These are phyloP conservation scores for Bombus confusus DNA, from an alignment of 1,140 invertebrate species.

Conservation along the genomic window DNA sequence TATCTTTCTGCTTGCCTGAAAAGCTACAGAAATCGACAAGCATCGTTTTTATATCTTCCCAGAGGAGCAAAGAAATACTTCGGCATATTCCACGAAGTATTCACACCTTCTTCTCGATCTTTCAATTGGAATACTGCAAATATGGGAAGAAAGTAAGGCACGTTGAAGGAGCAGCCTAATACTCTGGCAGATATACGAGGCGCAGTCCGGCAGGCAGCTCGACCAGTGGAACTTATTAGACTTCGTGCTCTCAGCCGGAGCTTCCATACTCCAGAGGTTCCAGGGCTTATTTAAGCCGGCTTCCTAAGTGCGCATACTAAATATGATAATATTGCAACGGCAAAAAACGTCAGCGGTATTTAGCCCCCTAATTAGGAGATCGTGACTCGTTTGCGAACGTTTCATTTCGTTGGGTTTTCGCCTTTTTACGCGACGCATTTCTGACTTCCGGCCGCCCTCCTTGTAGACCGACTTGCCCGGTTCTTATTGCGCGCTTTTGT, in stretches of 20 bases:
- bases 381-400: conserved; percentile 82
- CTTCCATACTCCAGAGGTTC: conserved; percentile 73
- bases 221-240: conserved; percentile 81
- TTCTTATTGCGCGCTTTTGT: conserved; percentile 70
- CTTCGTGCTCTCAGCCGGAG: conserved; percentile 73
- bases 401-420: conserved; percentile 77
- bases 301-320: conserved; percentile 83
- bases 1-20: neutral
- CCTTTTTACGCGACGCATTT: conserved; percentile 54
- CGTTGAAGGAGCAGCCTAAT: conserved; percentile 62
- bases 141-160: conserved; percentile 6
- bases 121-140: neutral
- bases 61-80: neutral
- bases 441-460: conserved; percentile 41
- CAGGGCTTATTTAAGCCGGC: conserved; percentile 81
- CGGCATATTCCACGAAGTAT: neutral
- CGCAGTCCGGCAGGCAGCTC: conserved; percentile 69
- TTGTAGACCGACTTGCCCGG: conserved; percentile 8
- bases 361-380: conserved; percentile 82
- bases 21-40: neutral
- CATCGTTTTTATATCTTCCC: too few relatives aligned
- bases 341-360: conserved; percentile 82
- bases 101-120: neutral
- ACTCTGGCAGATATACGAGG: conserved; percentile 75
- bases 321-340: conserved; percentile 83